Percentiles rank a stretch among this genome's conserved stretches.
These are phyloP conservation scores for Aplysina aerophoba DNA, from an alignment of 37 sponge, comb jelly and placozoan genomes.

Conservation along the genomic window DNA sequence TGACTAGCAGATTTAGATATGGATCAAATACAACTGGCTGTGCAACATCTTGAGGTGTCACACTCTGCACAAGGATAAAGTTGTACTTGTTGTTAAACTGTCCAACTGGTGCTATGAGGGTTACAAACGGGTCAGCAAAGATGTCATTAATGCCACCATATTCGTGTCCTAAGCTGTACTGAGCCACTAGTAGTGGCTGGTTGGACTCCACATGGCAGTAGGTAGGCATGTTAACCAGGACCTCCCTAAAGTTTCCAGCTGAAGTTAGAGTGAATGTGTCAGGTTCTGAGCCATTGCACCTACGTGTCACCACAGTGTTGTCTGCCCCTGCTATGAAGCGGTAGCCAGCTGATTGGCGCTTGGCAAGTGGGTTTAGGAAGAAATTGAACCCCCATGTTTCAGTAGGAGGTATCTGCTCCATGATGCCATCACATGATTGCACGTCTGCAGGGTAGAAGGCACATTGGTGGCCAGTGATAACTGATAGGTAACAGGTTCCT, in stretches of 20 bases:
- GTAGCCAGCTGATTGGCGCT: background rate
- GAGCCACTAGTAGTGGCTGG: background rate
- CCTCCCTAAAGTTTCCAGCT: background rate
- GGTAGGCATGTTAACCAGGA: background rate
- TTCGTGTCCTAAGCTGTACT: background rate
- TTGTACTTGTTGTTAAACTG: slow-evolving; percentile 12
- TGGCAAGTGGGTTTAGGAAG: background rate
- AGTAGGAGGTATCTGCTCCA: slow-evolving; percentile 39
- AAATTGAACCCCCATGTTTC: slow-evolving; percentile 13
- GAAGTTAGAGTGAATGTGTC: too few species aligned
- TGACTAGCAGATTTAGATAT: background rate
- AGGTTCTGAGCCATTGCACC: background rate
- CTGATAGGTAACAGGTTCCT: slow-evolving; percentile 32
- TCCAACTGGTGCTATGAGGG: background rate
- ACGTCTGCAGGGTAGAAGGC: slow-evolving; percentile 27
- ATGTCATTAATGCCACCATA: slow-evolving; percentile 6
- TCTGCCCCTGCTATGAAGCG: background rate
- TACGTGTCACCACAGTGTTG: background rate
- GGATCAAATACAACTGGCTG: background rate
- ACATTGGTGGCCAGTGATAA: slow-evolving; percentile 59
- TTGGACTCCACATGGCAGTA: background rate
- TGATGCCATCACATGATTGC: slow-evolving; percentile 40
- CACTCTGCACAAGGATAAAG: background rate
- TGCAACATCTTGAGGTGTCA: background rate
- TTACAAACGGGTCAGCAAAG: background rate